Evolutionary conservation across 2,797 vertebrate species (phyloP), one percentile per base, ranked within the genome.

Genomic region (Benthosema pterotum): DNA sequence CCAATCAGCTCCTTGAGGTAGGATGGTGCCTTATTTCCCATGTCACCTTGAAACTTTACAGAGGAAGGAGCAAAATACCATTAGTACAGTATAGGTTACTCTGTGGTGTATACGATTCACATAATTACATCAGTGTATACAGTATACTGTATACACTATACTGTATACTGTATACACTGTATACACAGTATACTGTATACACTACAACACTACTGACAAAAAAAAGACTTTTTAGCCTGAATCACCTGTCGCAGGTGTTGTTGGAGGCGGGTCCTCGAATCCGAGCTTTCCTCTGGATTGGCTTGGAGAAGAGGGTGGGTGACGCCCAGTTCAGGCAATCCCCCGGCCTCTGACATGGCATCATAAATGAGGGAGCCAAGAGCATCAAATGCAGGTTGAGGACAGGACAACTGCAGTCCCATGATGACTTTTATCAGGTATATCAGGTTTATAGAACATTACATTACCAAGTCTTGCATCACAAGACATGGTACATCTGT

Each of bases 1-100:
- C 82, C 74, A 16, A 92, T 89, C 74, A 92, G 79, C 42, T 92
- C 91, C 77, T 16, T 90, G 45, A 91, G 76, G 70, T 91, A 91
- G 22, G 83, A 46, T 3, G 91, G 91, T 0, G 67, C 85, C 46
- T 45, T 76, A 52, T 32, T 81, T 45, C 83, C 86, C 2, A 92
- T 67, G 74, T 87, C 57, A 0, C 60, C 63, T 74, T 88, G 87
- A 60, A 91, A 56, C 85, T 88, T 67, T 2, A 1, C 18, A 15
- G 8, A 17, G 16, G 18, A 51, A 51, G 18, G 15, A 11, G 5
- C 32, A 38, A 38, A 38, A 38, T 38, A 38, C 32, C 32, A 38
- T 38, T 38, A 8, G 32, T 38, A 9, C 32, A 43, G 12, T 43
- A 8, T 45, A n/a, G 11, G n/a, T n/a, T n/a, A n/a, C n/a, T n/a